Evolutionary conservation across 2,113 vertebrate genomes (phyloP).

Genomic region (Pygoscelis adeliae): DNA sequence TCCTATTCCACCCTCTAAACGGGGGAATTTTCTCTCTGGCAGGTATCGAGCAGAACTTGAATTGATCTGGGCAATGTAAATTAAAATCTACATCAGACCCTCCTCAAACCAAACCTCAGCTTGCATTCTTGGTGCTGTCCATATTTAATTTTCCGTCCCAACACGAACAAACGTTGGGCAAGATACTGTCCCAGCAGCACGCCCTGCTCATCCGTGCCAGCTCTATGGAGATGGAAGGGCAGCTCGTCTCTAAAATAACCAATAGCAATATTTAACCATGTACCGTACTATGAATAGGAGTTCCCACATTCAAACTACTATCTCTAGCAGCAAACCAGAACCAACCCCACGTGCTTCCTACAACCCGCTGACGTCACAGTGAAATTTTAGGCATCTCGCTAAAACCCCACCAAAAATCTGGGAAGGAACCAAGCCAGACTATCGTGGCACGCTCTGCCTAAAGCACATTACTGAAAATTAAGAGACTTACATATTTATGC

Average conservation of each 20-base stretch:
- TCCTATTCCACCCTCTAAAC: not conserved
- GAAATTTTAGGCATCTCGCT: not conserved
- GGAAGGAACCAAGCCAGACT: not conserved
- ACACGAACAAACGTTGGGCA: rapidly evolving
- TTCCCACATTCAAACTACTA: not conserved
- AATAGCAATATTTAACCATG: not conserved
- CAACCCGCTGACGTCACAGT: not conserved
- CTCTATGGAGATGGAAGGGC: not conserved
- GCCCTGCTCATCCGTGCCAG: not conserved
- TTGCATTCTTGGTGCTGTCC: not conserved
- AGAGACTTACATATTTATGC: not conserved
- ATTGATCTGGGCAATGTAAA: not conserved
- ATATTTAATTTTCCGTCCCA: not conserved
- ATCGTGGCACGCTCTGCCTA: rapidly evolving
- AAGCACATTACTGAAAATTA: not conserved
- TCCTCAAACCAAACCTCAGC: rapidly evolving
- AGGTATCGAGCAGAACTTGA: not conserved
- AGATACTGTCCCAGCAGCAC: not conserved
- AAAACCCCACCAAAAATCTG: not conserved
- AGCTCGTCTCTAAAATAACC: not conserved
- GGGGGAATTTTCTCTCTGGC: not conserved
- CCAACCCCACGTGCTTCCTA: not conserved
- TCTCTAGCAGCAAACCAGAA: not conserved
- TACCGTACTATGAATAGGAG: not conserved
- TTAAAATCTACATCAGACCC: not conserved